Base-by-base conservation (phyloP, 2,797 vertebrate species). In the Alosa sapidissima region DNA sequence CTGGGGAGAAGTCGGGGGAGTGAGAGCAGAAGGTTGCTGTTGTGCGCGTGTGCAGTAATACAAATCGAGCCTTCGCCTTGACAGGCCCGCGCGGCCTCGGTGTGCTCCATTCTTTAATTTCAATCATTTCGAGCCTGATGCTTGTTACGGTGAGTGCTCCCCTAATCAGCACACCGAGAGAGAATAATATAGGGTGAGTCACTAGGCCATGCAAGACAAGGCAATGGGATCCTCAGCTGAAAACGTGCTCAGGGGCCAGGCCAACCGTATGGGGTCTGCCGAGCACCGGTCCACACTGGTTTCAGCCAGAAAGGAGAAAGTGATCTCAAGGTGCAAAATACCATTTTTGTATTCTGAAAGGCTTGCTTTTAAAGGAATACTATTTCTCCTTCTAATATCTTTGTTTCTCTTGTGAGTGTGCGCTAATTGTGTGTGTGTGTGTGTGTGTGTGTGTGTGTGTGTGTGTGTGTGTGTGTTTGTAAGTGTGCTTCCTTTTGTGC, bases 21-120 rank as follows among this genome's bases (percentile, higher is more conserved):
- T 33, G 68, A 75, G 68, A 75, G 36, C 36, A 5, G 36, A 75
- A 13, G 68, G 68, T 75, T 75, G 33, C 36, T 16, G 33, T 36
- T 41, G 68, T 36, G 33, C 14, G 3, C 41, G 36, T 75, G 14
- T 62, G 58, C 7, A 55, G 78, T 82, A 78, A 82, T 21, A 82
- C 45, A 88, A 84, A 68, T 51, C 10, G 0, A 48, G 81, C 45
- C 28, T 81, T 72, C 21, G 87, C 75, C 51, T 62, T 72, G 75
- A 85, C 88, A 55, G 87, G 85, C 90, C 91, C 83, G 47, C 75
- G 49, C 85, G 85, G 88, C 88, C 84, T 87, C 90, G 1, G 54
- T 14, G 0, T 21, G 82, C 55, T 93, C 85, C 90, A 88, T 93
- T 91, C 87, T 90, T 90, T 93, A 87, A 92, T 93, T 90, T 92